These are phyloP conservation scores for Gadus macrocephalus DNA, from an alignment of 2,113 vertebrate species.

Conservation along the genomic window DNA sequence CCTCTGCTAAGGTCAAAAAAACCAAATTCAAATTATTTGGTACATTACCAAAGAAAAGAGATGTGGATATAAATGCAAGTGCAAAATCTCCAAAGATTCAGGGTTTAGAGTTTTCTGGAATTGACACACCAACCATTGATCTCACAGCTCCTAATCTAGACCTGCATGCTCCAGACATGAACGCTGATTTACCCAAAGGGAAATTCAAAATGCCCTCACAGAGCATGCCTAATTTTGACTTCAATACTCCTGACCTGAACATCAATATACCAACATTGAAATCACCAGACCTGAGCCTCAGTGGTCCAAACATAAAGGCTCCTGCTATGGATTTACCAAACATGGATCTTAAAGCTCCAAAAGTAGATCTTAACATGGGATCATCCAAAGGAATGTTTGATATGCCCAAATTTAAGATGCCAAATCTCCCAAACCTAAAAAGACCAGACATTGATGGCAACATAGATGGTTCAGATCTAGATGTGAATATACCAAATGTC, in stretches of 20 bases:
- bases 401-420: conserved; percentile 52
- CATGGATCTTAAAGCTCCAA: conserved; percentile 17
- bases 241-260: no score
- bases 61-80: conserved; percentile 30
- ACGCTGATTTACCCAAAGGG: conserved; percentile 27
- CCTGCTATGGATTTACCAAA: conserved; percentile 19
- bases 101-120: conserved; percentile 36
- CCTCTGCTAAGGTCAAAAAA: not conserved
- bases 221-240: conserved; percentile 34
- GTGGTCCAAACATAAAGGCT: conserved; percentile 10
- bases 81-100: conserved; percentile 41
- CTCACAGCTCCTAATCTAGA: conserved; percentile 38
- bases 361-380: conserved; percentile 28
- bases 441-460: conserved; percentile 48
- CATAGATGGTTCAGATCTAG: conserved; percentile 31
- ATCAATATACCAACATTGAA: no score
- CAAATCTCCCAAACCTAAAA: conserved; percentile 44
- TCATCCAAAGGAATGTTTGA: conserved; percentile 25
- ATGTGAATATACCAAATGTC: conserved; percentile 37
- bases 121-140: conserved; percentile 29
- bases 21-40: not conserved
- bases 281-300: not conserved
- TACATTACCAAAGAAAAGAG: conserved; percentile 42
- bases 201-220: conserved; percentile 40
- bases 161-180: conserved; percentile 36